phyloP scores from a whole-genome alignment of 2,797 vertebrate genomes.

The Sarcophilus harrisii region DNA sequence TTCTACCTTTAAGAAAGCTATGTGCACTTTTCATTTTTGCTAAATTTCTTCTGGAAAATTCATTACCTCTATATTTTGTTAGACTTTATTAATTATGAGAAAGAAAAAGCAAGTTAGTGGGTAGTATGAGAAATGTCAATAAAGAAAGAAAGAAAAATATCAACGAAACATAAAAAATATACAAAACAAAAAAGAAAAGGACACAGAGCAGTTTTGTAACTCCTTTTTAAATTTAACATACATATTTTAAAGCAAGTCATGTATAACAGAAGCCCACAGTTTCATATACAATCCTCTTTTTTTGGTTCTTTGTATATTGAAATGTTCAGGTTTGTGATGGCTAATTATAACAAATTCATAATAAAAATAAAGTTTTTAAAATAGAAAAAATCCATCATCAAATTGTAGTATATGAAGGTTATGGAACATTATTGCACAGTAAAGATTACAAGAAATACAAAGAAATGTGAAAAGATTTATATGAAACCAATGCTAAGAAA shows the following conservation, averaged over 20 bases:
- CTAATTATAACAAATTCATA: not conserved
- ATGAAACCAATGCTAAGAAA: not conserved
- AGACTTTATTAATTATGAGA: slow-evolving; percentile 5
- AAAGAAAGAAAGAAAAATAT: not conserved
- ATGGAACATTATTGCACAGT: not conserved
- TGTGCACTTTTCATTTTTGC: not conserved
- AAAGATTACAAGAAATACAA: not conserved
- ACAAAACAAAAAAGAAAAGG: not conserved
- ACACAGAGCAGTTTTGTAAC: not conserved
- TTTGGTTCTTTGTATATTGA: not conserved
- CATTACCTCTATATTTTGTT: not conserved
- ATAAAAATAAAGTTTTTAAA: not conserved
- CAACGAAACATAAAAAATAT: not conserved
- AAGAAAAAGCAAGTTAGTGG: not conserved
- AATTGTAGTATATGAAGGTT: not conserved
- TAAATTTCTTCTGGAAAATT: not conserved
- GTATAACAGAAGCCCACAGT: not conserved
- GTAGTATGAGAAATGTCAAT: not conserved
- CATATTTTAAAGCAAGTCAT: not conserved
- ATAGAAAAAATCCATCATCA: not conserved
- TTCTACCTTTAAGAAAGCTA: not conserved
- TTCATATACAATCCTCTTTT: not conserved
- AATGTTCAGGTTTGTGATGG: not conserved
- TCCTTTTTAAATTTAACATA: not conserved
- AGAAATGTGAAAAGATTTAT: not conserved